Base-by-base conservation (phyloP, 2,797 vertebrate genomes). In the Picus viridis region DNA sequence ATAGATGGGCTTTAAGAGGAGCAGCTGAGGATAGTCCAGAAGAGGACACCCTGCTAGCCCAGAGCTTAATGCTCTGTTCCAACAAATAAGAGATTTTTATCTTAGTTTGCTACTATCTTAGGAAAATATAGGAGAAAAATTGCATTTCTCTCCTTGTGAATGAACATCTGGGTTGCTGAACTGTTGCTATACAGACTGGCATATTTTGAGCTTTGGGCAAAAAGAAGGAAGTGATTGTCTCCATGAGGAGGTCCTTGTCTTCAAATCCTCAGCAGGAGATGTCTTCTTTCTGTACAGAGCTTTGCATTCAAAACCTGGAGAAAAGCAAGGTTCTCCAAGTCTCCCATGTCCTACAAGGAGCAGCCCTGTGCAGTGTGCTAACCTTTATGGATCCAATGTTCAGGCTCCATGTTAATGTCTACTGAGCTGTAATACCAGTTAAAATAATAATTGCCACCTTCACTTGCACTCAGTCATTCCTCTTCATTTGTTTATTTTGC, bases 31-130 rank as follows among this genome's bases (percentile, higher is more conserved):
- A 49, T 49, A 22, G 47, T 49, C 47, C 47, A 49, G 47, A 47
- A 47, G 19, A 20, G 19, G 47, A 47, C 20, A 10, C 5, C 4
- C 5, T 0, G 1, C 9, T 70, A 53, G 4, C 19, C 39, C 34
- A 64, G 54, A 64, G 22, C 4, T 57, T 68, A 76, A 18, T 2
- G 2, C 3, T 41, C 30, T 87, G 2, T 64, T 87, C 53, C 47
- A 72, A 24, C 3, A 67, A 59, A 17, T 39, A 47, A 20, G 47
- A 67, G 17, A 51, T 78, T 88, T 88, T 81, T 73, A 53, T 7
- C 27, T 47, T 22, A 10, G 45, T 92, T 83, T 81, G 54, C 49
- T 54, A 23, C 22, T 80, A 7, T 62, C 57, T 79, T 59, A 85
- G n/a, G 16, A 7, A 90, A 88, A 80, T 77, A 9, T 12, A n/a